Base-by-base conservation (phyloP, 2,888 invertebrate genomes). In the Argynnis bischoffii region DNA sequence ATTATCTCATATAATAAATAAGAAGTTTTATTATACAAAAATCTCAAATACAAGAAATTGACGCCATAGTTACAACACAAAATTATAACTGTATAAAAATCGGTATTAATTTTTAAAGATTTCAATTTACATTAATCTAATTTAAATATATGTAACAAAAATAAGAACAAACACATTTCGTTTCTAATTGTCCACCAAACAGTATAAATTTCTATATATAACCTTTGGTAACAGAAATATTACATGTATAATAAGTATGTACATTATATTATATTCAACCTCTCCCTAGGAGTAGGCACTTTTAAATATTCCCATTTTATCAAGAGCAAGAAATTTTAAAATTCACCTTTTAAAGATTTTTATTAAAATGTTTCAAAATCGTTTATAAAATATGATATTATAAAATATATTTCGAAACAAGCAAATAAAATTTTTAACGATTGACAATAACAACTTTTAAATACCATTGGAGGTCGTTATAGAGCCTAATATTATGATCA, bases 41-140 rank as follows among this genome's bases (percentile, higher is more conserved):
- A 77, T 79, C 82, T 85, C 81, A 84, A 84, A 87, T 85, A 88
- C 79, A 81, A 87, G 87, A 83, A 91, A 91, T 91, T 90, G 90
- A 92, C 91, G 82, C 85, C 80, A 85, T 83, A 84, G 84, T 86
- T 86, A 86, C 85, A 87, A 86, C 86, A 87, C 79, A 84, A 86
- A 82, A 82, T 82, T 85, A 84, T 81, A 82, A 83, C 85, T 85
- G 83, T 87, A 87, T 71, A 86, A 87, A 87, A 78, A 85, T 83
- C 82, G 84, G 77, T 84, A 81, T 70, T 63, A 48, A 66, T 46
- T 59, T 51, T 31, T 41, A 3, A 46, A 67, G 13, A 46, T 55
- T 60, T 55, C 46, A 46, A 57, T 56, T 61, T 18, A 56, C 26
- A 55, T 26, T 51, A 51, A 26, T 61, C 18, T 41, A 35, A 18